Conservation (phyloP, 2,113 vertebrate species). For the Phaethornis superciliosus region DNA sequence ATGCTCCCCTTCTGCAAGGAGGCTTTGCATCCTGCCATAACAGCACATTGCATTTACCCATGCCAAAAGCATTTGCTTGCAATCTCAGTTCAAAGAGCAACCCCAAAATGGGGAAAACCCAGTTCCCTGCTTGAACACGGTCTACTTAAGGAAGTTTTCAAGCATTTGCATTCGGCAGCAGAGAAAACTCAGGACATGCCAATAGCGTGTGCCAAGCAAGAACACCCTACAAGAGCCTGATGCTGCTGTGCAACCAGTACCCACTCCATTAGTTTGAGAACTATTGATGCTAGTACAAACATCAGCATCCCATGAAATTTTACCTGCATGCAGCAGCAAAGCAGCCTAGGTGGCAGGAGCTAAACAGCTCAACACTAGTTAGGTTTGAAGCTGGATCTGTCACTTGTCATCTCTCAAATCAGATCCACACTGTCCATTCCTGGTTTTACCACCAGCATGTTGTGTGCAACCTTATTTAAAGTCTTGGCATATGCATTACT, state of each 20-base stretch:
- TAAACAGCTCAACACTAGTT: not conserved
- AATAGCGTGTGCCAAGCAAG: not conserved
- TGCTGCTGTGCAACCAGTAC: rapidly evolving
- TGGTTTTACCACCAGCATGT: not conserved
- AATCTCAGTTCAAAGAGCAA: not conserved
- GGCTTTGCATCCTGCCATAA: not conserved
- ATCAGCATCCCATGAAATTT: not conserved
- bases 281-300: not conserved
- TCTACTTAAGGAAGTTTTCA: not conserved
- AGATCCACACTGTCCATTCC: not conserved
- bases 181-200: not conserved
- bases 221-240: rapidly evolving
- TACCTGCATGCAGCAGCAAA: not conserved
- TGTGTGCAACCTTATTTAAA: conserved; percentile 33
- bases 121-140: not conserved
- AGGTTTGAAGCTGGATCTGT: not conserved
- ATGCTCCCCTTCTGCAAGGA: not conserved
- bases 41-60: not conserved
- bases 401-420: rapidly evolving
- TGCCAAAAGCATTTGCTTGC: not conserved
- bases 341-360: not conserved
- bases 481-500: not conserved
- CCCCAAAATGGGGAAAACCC: not conserved
- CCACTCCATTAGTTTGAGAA: not conserved
- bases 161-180: not conserved